These are phyloP conservation scores for Noctua janthe DNA, from an alignment of 2,888 invertebrate genomes.

Conservation along the genomic window DNA sequence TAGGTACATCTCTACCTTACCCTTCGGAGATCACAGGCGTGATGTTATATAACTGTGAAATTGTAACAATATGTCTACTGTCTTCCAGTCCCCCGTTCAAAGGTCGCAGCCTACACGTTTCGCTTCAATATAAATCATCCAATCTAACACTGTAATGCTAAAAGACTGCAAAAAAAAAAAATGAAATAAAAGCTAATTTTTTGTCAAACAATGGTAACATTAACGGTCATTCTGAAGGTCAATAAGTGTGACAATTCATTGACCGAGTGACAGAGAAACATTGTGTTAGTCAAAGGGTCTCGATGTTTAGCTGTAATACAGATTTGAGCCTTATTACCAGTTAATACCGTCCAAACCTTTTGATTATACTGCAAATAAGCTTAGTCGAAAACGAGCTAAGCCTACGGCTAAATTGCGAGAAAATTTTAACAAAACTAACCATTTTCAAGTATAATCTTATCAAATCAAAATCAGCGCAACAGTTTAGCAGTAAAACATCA, in stretches of 20 bases:
- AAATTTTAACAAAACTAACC: not conserved
- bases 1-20: not conserved
- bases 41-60: constrained; percentile 26
- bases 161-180: constrained; percentile 5
- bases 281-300: not conserved
- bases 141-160: constrained; percentile 35
- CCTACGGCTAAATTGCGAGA: not conserved
- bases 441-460: not conserved
- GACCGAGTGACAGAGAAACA: not conserved
- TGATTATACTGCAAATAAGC: not conserved
- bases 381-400: not conserved
- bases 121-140: constrained; percentile 35
- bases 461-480: constrained; percentile 10
- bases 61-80: constrained; percentile 3
- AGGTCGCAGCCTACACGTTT: constrained; percentile 28
- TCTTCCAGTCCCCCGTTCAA: constrained; percentile 7
- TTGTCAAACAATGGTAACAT: constrained; percentile 13
- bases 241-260: constrained; percentile 20
- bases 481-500: not conserved
- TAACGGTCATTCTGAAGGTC: constrained; percentile 26
- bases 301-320: not conserved
- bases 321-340: not conserved
- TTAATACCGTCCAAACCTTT: not conserved
- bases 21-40: not conserved
- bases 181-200: too few species aligned